phyloP scores from a whole-genome alignment of 2,797 vertebrate genomes.

The Neomorphus geoffroyi region DNA sequence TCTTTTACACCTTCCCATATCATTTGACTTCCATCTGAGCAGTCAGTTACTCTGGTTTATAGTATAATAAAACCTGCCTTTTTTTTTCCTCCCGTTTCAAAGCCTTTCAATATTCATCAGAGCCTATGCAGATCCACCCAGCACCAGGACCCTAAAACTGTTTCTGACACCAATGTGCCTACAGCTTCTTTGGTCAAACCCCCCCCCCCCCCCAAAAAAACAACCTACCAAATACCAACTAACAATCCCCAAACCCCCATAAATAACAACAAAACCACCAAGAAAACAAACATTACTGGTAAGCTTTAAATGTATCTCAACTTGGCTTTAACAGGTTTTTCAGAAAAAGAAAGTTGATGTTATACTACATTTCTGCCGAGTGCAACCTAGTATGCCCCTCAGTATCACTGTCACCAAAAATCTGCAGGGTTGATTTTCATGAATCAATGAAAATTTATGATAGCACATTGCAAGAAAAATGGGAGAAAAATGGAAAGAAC shows the following conservation, averaged over 20 bases:
- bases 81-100: background rate
- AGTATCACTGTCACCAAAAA: background rate
- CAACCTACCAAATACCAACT: background rate
- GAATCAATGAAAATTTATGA: background rate
- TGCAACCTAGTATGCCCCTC: background rate
- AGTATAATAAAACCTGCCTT: background rate
- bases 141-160: background rate
- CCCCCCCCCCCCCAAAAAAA: background rate
- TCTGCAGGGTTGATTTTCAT: background rate
- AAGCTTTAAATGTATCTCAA: background rate
- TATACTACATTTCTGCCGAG: background rate
- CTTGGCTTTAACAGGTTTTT: background rate
- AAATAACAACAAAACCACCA: background rate
- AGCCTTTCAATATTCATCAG: background rate
- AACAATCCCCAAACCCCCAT: background rate
- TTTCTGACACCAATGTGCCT: background rate
- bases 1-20: background rate
- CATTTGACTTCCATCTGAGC: background rate
- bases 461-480: rapidly evolving
- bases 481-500: background rate
- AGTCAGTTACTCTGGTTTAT: background rate
- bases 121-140: background rate
- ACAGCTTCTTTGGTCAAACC: background rate
- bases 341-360: background rate
- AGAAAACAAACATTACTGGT: background rate